Evolutionary conservation across 2,888 invertebrate species (phyloP).

Genomic region (Octonoba sinensis): DNA sequence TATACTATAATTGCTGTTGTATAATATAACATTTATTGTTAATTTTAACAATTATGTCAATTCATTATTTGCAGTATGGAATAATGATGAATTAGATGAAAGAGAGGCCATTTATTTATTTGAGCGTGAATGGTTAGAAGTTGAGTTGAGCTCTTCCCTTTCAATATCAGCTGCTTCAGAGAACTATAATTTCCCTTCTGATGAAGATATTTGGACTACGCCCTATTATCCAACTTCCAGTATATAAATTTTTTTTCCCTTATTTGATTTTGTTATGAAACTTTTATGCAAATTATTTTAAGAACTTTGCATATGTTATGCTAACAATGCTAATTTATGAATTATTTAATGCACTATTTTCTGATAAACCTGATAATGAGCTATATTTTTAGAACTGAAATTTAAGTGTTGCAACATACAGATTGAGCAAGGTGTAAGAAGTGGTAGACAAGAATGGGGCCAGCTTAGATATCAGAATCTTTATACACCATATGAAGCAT

Average conservation of each 20-base stretch:
- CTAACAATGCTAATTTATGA: not conserved
- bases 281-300: not conserved
- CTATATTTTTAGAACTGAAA: conserved; percentile 53
- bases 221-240: conserved; percentile 42
- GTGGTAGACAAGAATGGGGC: conserved; percentile 89
- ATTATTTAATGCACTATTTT: no score
- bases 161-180: conserved; percentile 8
- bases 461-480: conserved; percentile 91
- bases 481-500: conserved; percentile 90
- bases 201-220: conserved; percentile 56
- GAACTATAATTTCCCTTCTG: conserved; percentile 53
- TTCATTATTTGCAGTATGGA: conserved; percentile 16
- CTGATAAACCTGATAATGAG: no score
- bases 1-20: conserved; percentile 68
- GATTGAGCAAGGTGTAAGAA: conserved; percentile 85
- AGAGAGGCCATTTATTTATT: conserved; percentile 83
- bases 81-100: conserved; percentile 28
- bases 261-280: not conserved
- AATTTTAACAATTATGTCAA: not conserved
- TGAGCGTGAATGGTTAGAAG: conserved; percentile 92
- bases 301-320: not conserved
- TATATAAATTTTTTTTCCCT: conserved; percentile 1
- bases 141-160: conserved; percentile 76
- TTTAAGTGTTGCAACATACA: conserved; percentile 90
- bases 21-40: not conserved